Conservation (phyloP, 2,113 vertebrate genomes). For the Muscicapa adusta region DNA sequence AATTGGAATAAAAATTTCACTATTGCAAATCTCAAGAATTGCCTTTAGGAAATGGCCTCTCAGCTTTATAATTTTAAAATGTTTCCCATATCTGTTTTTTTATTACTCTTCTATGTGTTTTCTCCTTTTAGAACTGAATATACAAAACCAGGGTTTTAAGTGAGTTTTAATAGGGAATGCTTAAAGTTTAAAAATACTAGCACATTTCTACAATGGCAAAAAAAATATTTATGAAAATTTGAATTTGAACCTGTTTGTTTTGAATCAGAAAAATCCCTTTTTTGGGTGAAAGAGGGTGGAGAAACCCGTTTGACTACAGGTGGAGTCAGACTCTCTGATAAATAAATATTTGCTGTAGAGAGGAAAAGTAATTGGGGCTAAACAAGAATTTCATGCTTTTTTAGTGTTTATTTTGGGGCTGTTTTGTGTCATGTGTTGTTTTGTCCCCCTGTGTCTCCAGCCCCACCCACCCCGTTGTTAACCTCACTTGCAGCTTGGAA, state of each 20-base stretch:
- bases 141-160: background rate
- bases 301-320: background rate
- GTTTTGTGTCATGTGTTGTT: background rate
- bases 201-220: background rate
- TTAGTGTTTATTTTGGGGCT: background rate
- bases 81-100: background rate
- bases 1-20: background rate
- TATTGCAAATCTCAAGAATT: background rate
- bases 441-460: rapidly evolving
- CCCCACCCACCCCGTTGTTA: background rate
- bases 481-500: background rate
- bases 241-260: background rate
- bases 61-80: background rate
- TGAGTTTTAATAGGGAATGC: background rate
- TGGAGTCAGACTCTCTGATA: background rate
- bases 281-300: rapidly evolving
- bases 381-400: background rate
- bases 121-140: background rate
- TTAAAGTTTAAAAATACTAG: background rate
- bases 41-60: background rate
- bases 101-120: background rate
- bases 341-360: background rate
- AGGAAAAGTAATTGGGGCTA: background rate
- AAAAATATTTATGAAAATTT: background rate
- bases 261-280: background rate